Evolutionary conservation across 2,888 invertebrate genomes (phyloP), one percentile per base, ranked within the genome.

Genomic region (Apamea sordens): DNA sequence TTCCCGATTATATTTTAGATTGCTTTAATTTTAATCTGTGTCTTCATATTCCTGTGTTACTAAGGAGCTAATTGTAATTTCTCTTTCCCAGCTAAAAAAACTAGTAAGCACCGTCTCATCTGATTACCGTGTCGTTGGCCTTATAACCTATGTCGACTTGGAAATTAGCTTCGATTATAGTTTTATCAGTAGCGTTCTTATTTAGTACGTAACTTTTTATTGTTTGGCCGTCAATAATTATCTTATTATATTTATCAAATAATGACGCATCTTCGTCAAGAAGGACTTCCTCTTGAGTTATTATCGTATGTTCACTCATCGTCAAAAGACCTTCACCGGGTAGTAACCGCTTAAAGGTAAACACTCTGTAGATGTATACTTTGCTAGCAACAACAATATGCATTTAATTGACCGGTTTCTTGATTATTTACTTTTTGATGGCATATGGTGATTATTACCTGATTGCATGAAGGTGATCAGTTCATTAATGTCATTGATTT

Each of bases 211-310:
- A 28, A 0, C 6, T 5, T 47, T 69, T 32, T 21, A 44, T 76
- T 44, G 6, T 44, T 18, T 72, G 21, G 5, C 24, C 44, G 36
- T 56, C 18, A 36, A 15, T 21, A 32, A 18, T 32, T 10, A 59
- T 28, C 36, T 47, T 56, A 56, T 56, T 24, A 24, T 56, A n/a
- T 59, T 59, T 59, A n/a, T 28, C 41, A 53, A 28, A 64, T 1
- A 41, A 56, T 74, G 64, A 79, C 75, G 44, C 56, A 82, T 59
- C 11, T n/a, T 15, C 11, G 15, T 50, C 47, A 13, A 41, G 32
- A 74, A 73, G n/a, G 82, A 65, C 59, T 65, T 73, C 65, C 65
- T 82, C 47, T 50, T 41, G 32, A 36, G 18, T 73, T 73, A 81
- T 47, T 65, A 73, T 56, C 15, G 56, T 81, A 73, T 64, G 63